Percentiles rank a stretch among this genome's conserved stretches.
Conservation (phyloP, 1,140 invertebrate genomes). For the Macrobrachium rosenbergii region DNA sequence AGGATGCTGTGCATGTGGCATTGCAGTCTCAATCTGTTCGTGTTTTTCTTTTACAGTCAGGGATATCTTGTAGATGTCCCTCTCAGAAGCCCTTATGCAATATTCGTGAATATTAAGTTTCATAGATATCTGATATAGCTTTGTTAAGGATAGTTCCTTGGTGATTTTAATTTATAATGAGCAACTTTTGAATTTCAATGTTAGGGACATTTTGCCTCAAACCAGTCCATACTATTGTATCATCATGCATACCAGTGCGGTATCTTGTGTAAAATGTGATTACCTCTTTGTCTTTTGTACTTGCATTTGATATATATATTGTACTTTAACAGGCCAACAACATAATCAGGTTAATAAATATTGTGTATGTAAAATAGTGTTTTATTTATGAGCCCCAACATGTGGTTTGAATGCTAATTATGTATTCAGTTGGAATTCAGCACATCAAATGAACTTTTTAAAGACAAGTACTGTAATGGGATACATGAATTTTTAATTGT, state of each 20-base stretch:
- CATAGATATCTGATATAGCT: too few species aligned
- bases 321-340: constrained; percentile 63
- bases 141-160: too few species aligned
- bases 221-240: constrained; percentile 36
- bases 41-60: too few species aligned
- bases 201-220: background rate
- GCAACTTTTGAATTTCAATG: too few species aligned
- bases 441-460: background rate
- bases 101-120: too few species aligned
- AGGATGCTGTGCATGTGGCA: too few species aligned
- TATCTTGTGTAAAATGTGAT: constrained; percentile 15
- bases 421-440: background rate
- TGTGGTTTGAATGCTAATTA: background rate
- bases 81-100: too few species aligned
- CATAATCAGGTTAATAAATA: constrained; percentile 63
- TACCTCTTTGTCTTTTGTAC: constrained; percentile 62
- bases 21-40: too few species aligned
- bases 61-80: too few species aligned
- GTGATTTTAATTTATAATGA: too few species aligned
- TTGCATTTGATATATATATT: constrained; percentile 60
- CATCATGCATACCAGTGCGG: constrained; percentile 50
- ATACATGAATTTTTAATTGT: too few species aligned
- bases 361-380: constrained; percentile 41
- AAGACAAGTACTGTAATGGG: too few species aligned
- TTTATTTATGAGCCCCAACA: background rate